Evolutionary conservation across 2,888 invertebrate genomes (phyloP).

Genomic region (Polymixis flavicincta): DNA sequence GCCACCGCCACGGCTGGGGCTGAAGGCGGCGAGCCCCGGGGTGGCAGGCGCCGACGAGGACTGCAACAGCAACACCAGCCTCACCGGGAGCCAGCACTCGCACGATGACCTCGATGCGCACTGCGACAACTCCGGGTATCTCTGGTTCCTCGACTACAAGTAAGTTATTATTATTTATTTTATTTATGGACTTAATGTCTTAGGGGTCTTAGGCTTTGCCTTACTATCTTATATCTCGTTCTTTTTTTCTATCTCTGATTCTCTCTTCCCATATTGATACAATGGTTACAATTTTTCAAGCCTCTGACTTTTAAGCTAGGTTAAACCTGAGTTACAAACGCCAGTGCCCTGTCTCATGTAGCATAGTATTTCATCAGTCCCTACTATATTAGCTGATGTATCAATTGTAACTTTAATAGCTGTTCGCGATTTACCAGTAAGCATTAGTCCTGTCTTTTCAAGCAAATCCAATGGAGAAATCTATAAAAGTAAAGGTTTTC

Average conservation of each 20-base stretch:
- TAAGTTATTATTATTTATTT: slow-evolving; percentile 76
- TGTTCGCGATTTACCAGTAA: neutral
- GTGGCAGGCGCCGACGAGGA: slow-evolving; percentile 85
- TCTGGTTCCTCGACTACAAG: slow-evolving; percentile 98
- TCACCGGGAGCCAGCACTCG: slow-evolving; percentile 88
- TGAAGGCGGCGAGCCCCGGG: slow-evolving; percentile 90
- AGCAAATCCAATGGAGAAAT: neutral
- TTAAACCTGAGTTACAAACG: neutral
- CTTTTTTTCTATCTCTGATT: neutral
- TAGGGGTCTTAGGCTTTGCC: neutral
- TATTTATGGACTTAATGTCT: neutral
- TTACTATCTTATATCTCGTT: neutral
- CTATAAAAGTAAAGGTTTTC: neutral
- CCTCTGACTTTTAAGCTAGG: neutral
- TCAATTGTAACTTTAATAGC: neutral
- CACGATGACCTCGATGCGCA: slow-evolving; percentile 89
- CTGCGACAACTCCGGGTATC: slow-evolving; percentile 96
- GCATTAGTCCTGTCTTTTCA: neutral
- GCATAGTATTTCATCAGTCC: neutral
- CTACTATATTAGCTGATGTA: neutral
- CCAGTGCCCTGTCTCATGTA: neutral
- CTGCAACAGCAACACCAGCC: slow-evolving; percentile 89
- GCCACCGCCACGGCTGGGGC: slow-evolving; percentile 90
- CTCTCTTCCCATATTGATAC: neutral
- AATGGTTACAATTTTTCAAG: neutral